A percentile compares a stretch with the other conserved stretches of the same genome.
These are phyloP conservation scores for Apodemus sylvaticus DNA, from an alignment of 2,113 vertebrate genomes.

Conservation along the genomic window DNA sequence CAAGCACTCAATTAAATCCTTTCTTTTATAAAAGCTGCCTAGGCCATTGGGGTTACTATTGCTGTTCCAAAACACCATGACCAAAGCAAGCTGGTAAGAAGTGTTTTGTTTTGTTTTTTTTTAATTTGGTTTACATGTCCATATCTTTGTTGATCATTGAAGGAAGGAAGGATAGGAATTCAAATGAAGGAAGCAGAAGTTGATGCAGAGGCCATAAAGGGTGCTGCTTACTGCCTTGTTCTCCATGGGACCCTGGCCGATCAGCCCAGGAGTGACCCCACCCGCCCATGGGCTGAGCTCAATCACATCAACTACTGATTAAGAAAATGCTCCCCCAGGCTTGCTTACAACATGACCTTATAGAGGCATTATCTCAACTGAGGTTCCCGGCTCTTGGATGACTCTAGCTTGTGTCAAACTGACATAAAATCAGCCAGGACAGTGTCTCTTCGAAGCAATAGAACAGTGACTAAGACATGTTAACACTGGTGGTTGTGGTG, in stretches of 20 bases:
- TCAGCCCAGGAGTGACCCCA: not conserved
- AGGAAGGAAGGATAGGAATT: not conserved
- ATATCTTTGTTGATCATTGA: not conserved
- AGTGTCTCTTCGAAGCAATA: not conserved
- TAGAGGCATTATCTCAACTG: not conserved
- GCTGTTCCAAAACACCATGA: not conserved
- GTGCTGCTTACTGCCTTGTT: not conserved
- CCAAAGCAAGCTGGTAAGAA: not conserved
- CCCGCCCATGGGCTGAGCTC: too few relatives aligned
- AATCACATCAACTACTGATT: not conserved
- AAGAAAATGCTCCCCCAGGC: not conserved
- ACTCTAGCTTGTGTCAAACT: not conserved
- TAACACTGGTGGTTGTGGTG: too few relatives aligned
- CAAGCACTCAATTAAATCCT: not conserved
- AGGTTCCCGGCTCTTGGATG: not conserved
- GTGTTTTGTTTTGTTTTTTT: not conserved
- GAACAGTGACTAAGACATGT: not conserved
- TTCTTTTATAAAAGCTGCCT: not conserved
- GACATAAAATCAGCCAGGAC: not conserved
- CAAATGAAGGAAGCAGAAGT: not conserved
- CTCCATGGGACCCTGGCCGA: not conserved
- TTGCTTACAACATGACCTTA: not conserved
- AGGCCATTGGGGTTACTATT: not conserved
- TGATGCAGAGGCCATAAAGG: not conserved
- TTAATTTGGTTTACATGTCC: not conserved